phyloP scores from a whole-genome alignment of 2,888 invertebrate species.

The Orchesellides sinensis region DNA sequence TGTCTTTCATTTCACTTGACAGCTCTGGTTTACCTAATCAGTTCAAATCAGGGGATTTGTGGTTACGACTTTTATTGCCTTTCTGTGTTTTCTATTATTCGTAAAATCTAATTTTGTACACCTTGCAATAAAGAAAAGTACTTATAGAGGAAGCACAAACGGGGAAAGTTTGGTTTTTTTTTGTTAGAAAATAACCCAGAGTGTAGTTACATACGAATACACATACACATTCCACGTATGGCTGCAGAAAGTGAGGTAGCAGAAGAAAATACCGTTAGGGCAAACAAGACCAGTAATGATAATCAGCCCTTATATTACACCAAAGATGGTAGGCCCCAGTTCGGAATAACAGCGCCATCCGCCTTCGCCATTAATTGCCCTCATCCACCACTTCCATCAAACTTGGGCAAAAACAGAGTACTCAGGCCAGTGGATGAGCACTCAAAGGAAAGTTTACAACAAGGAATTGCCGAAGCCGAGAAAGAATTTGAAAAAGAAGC shows the following conservation, averaged over 20 bases:
- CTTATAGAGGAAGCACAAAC: neutral
- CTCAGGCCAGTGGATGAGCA: constrained; percentile 51
- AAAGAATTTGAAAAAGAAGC: constrained; percentile 50
- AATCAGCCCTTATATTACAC: constrained; percentile 58
- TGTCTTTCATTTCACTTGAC: constrained; percentile 12
- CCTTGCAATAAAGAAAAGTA: no score
- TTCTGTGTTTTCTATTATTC: constrained; percentile 16
- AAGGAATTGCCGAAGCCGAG: constrained; percentile 26
- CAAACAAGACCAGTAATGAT: no score
- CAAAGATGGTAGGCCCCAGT: constrained; percentile 59
- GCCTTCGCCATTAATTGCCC: constrained; percentile 69
- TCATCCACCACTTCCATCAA: constrained; percentile 71
- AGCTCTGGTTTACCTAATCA: constrained; percentile 3
- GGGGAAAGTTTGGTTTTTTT: neutral
- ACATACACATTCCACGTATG: constrained; percentile 2
- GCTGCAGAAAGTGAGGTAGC: constrained; percentile 7
- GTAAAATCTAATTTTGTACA: neutral
- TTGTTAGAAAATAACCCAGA: neutral
- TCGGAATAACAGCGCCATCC: constrained; percentile 60
- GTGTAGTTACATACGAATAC: neutral
- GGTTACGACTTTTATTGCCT: constrained; percentile 11
- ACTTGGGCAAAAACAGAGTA: constrained; percentile 70
- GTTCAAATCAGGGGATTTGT: constrained; percentile 11
- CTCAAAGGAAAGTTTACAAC: constrained; percentile 29
- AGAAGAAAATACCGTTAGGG: no score